phyloP scores from a whole-genome alignment of 2,888 invertebrate species.

The Ornithoptera priamus region DNA sequence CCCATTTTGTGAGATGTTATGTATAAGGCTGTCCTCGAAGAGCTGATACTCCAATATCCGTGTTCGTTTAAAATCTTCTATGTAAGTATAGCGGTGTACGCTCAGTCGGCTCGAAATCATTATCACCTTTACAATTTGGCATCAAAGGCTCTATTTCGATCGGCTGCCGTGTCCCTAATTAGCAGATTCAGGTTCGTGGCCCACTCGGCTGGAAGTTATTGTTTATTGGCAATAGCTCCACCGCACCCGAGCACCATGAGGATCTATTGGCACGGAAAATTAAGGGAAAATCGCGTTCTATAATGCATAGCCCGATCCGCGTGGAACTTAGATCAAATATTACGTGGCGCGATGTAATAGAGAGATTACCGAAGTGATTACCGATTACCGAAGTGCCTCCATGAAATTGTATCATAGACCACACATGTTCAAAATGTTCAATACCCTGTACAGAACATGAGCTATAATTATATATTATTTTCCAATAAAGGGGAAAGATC shows the following conservation, averaged over 20 bases:
- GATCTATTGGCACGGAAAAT: conserved; percentile 71
- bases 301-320: conserved; percentile 47
- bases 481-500: too few species aligned
- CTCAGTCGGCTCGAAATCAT: conserved; percentile 45
- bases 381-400: not conserved
- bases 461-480: too few species aligned
- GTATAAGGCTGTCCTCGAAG: too few species aligned
- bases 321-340: conserved; percentile 42
- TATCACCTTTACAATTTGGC: conserved; percentile 71
- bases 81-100: conserved; percentile 29
- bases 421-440: too few species aligned
- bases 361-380: not conserved
- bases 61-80: conserved; percentile 5
- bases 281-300: conserved; percentile 63
- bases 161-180: conserved; percentile 73
- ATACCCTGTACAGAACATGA: too few species aligned
- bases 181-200: conserved; percentile 65
- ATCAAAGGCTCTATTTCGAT: conserved; percentile 69
- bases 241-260: conserved; percentile 49
- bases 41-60: not conserved
- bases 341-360: not conserved
- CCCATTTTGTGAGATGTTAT: too few species aligned
- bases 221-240: conserved; percentile 74
- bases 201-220: conserved; percentile 72
- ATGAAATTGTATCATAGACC: too few species aligned